Base-by-base conservation (phyloP, 2,888 invertebrate genomes). In the Argyra leucocephala region DNA sequence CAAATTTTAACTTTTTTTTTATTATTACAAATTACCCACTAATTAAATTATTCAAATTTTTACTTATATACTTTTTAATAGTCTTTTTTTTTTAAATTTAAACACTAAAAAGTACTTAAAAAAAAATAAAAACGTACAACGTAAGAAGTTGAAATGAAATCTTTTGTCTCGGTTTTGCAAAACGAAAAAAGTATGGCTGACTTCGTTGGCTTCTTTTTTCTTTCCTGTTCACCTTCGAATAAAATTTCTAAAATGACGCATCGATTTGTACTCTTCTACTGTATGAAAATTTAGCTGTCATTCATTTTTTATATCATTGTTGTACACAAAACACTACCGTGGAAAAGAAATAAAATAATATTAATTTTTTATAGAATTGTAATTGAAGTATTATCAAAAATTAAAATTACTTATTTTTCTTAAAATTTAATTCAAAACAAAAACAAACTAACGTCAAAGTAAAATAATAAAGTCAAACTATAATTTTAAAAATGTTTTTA, bases 1-100 rank as follows among this genome's bases (percentile, higher is more conserved):
- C 65, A 65, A 58, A 22, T 65, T 63, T 65, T 65, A 63, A 65
- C 57, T 65, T 36, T 26, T n/a, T n/a, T 48, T 48, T 5, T 18
- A 37, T 48, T 48, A 18, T 48, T 48, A 48, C 12, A 48, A 48
- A 48, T 15, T 48, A 9, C 3, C 12, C 37, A 10, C 48, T 48
- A 18, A 5, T 18, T 18, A 12, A 48, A 37, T 37, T 37, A 12
- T 48, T 48, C 15, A 15, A 37, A 9, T 37, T 37, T 37, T 10
- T 26, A 9, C 3, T 37, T 15, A 9, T 37, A 12, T 37, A 15
- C 18, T 48, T 18, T 48, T 48, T 48, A 37, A 10, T 37, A 18
- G 48, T 48, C 18, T 48, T 48, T 48, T 26, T 26, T 26, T 26
- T 31, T 24, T 57, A 31, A 36, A 63, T 65, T n/a, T 63, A 58